Conservation (phyloP, 2,797 vertebrate species). For the Limosa lapponica region DNA sequence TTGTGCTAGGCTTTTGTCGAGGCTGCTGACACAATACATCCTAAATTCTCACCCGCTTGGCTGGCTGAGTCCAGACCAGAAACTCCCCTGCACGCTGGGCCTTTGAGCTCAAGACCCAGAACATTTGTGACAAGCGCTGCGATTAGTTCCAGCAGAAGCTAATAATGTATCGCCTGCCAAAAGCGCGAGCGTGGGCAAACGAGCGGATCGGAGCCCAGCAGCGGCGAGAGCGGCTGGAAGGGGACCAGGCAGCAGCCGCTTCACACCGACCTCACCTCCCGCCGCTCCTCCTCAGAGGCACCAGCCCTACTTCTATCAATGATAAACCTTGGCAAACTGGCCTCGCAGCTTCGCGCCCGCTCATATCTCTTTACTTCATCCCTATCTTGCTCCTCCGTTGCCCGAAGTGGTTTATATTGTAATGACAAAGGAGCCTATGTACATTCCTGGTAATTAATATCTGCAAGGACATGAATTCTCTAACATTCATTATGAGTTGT, state of each 20-base stretch:
- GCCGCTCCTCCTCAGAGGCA: background rate
- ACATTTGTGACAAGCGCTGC: background rate
- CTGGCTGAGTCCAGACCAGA: background rate
- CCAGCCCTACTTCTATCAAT: background rate
- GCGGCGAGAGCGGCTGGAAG: rapidly evolving
- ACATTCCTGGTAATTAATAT: background rate
- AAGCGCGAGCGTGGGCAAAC: background rate
- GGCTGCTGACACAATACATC: background rate
- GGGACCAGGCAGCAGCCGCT: background rate
- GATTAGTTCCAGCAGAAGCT: background rate
- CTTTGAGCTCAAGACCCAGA: background rate
- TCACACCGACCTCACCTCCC: background rate
- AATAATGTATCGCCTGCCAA: rapidly evolving
- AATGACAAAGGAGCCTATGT: background rate
- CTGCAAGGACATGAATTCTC: background rate
- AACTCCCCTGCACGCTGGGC: background rate
- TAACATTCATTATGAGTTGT: background rate
- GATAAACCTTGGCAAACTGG: background rate
- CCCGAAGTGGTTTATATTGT: background rate
- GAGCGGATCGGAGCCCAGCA: rapidly evolving
- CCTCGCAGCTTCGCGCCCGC: background rate
- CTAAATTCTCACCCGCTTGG: background rate
- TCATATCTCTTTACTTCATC: background rate
- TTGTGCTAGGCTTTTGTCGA: background rate
- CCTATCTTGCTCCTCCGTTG: background rate